These are phyloP conservation scores for Zaprionus tsacasi DNA, from an alignment of 1,140 invertebrate species.

Conservation along the genomic window DNA sequence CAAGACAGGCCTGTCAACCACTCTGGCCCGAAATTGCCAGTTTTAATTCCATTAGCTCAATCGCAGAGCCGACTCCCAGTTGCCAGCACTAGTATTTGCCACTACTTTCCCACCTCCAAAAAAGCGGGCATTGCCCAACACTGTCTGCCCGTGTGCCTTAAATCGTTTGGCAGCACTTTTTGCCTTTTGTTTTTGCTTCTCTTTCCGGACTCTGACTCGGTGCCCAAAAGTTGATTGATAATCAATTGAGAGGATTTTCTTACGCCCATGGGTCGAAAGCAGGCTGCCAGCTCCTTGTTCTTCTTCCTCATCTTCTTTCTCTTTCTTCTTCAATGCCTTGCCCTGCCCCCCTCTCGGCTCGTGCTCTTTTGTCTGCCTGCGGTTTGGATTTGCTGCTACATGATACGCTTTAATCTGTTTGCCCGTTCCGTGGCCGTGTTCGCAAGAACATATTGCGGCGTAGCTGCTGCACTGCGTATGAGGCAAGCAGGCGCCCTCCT, in stretches of 20 bases:
- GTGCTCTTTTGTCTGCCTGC: conserved; percentile 59
- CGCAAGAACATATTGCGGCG: conserved; percentile 62
- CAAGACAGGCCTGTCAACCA: conserved; percentile 62
- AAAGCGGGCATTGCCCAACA: background rate
- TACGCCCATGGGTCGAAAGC: conserved; percentile 25
- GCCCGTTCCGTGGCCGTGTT: conserved; percentile 21
- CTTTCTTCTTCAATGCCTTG: background rate
- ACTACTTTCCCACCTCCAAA: background rate
- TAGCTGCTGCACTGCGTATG: conserved; percentile 25
- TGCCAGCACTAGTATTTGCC: background rate
- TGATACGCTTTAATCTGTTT: conserved; percentile 76
- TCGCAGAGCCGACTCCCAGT: conserved; percentile 17
- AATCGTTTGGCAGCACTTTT: background rate
- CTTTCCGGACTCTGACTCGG: background rate
- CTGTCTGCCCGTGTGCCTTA: conserved; percentile 14
- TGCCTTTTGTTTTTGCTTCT: conserved; percentile 20
- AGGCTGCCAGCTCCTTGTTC: background rate
- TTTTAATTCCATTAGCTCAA: conserved; percentile 79
- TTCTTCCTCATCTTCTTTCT: background rate
- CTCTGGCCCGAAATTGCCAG: conserved; percentile 68
- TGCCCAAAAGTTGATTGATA: conserved; percentile 79
- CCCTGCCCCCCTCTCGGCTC: conserved; percentile 1
- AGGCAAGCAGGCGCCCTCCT: conserved; percentile 15
- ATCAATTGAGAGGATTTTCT: conserved; percentile 82
- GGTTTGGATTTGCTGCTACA: conserved; percentile 80